Conservation (phyloP, 1,140 invertebrate species). For the Aphaenogaster rudis region DNA sequence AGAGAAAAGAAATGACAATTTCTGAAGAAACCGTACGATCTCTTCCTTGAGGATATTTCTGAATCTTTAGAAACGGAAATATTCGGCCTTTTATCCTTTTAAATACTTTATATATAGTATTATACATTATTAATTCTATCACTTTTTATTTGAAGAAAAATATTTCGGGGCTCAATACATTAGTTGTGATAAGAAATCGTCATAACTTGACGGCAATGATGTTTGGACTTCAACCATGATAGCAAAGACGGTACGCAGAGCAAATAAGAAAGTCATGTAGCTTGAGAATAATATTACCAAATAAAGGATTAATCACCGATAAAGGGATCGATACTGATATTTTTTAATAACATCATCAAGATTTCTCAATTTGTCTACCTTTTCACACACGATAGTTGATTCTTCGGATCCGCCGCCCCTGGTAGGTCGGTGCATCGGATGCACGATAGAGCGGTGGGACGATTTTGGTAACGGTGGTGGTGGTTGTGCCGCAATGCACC, state of each 20-base stretch:
- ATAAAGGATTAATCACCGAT: not conserved
- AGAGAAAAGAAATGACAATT: not conserved
- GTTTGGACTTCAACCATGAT: not conserved
- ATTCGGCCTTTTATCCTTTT: not conserved
- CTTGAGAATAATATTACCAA: not conserved
- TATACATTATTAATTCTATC: not conserved
- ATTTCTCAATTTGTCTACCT: not conserved
- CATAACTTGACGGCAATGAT: not conserved
- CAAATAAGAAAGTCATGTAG: constrained; percentile 1
- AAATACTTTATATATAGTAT: not conserved
- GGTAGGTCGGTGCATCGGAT: constrained; percentile 11
- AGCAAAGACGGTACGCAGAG: not conserved
- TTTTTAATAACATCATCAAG: not conserved
- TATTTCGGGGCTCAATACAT: too few relatives aligned
- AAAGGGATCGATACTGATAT: not conserved
- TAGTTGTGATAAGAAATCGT: too few relatives aligned
- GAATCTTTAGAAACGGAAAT: not conserved
- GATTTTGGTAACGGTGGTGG: constrained; percentile 33
- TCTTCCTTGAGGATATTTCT: not conserved
- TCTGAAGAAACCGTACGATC: not conserved
- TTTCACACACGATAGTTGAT: not conserved
- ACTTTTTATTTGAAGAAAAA: not conserved
- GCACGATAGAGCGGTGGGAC: not conserved
- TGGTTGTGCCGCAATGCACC: constrained; percentile 36
- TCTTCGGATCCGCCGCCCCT: not conserved